Conservation (phyloP, 2,797 vertebrate species). For the Intellagama lesueurii region DNA sequence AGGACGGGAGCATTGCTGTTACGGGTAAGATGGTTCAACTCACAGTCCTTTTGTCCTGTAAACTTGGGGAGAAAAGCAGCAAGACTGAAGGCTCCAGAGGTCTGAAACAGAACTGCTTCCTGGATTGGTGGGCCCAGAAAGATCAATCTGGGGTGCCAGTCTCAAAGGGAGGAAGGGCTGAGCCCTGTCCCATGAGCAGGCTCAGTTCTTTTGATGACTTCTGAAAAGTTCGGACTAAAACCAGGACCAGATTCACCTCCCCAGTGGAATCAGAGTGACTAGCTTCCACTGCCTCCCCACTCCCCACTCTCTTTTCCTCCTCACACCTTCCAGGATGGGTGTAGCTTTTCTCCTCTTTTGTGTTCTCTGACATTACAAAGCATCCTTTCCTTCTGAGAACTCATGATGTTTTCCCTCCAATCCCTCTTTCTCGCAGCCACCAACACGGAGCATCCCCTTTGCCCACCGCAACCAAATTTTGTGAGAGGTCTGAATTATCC, state of each 20-base stretch:
- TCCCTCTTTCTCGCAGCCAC: constrained; percentile 80
- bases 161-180: background rate
- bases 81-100: background rate
- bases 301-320: too few relatives aligned
- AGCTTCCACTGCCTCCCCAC: too few relatives aligned
- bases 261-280: too few relatives aligned
- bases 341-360: background rate
- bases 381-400: background rate
- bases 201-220: too few relatives aligned
- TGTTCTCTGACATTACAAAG: too few relatives aligned
- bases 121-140: background rate
- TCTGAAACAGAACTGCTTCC: background rate
- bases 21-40: constrained; percentile 81
- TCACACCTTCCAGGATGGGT: background rate
- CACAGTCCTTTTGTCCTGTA: background rate
- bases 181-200: too few relatives aligned
- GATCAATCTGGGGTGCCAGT: background rate
- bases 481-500: constrained; percentile 93
- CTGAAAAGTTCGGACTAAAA: too few relatives aligned
- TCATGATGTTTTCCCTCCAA: background rate
- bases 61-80: background rate
- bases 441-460: constrained; percentile 84
- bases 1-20: constrained; percentile 89
- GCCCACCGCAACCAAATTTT: constrained; percentile 84
- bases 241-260: too few relatives aligned